Base-by-base conservation (phyloP, 2,888 invertebrate species). In the Lithophane semibrunnea region DNA sequence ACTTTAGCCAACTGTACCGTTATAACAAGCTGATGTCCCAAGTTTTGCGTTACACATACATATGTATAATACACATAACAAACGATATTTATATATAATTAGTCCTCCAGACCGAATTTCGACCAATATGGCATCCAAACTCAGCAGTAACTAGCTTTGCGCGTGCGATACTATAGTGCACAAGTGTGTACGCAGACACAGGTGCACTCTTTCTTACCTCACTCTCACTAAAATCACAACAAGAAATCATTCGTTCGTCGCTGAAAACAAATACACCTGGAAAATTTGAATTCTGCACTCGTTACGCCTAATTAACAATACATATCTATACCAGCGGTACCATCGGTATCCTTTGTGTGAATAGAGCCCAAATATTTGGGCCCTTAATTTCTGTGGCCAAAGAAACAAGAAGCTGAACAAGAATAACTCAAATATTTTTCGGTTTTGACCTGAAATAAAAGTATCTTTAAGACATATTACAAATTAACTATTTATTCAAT, bases 1-100 rank as follows among this genome's bases (percentile, higher is more conserved):
- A 91, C 86, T 89, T 84, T 81, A 65, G 83, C 72, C 65, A 86
- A 88, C 81, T 88, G 85, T 86, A 88, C 85, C 90, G 90, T 86
- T 73, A 89, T 90, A 91, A 91, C 87, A 86, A 88, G 84, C 77
- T 64, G 80, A 84, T 83, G 61, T 85, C 63, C 24, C 78, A 81
- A 85, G 67, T 80, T 82, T 80, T 54, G 61, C 52, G 9, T 16
- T 73, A n/a, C 29, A 56, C 12, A n/a, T 54, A 47, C 42, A 42
- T 47, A 47, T 13, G 12, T 56, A 4, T n/a, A 21, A 65, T 18
- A n/a, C 37, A 37, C 10, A 47, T n/a, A n/a, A 56, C n/a, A 10
- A 12, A 12, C 4, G 0, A n/a, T 56, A 56, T n/a, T 56, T n/a
- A 56, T 56, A 3, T 56, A 54, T 54, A 21, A 52, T 29, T 21